phyloP scores from a whole-genome alignment of 2,888 invertebrate genomes.

The Carpatolechia fugitivella region DNA sequence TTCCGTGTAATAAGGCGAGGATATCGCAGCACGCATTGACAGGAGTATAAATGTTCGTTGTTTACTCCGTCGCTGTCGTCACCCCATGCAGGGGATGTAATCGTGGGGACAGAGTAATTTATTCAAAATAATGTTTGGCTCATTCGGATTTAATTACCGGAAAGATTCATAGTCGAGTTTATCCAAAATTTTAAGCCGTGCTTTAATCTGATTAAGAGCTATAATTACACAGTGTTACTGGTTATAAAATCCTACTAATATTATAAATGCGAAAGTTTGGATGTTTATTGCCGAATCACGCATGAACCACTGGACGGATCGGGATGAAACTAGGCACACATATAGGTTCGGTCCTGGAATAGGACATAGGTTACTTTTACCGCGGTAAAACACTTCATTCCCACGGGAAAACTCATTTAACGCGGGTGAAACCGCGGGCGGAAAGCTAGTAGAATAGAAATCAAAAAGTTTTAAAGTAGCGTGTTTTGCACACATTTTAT shows the following conservation, averaged over 20 bases:
- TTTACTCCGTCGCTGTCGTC: not conserved
- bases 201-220: constrained; percentile 29
- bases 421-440: too few relatives aligned
- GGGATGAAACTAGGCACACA: too few relatives aligned
- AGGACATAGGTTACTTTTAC: too few relatives aligned
- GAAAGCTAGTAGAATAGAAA: too few relatives aligned
- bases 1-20: not conserved
- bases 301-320: too few relatives aligned
- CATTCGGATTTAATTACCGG: constrained; percentile 60
- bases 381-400: too few relatives aligned
- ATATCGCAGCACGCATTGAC: constrained; percentile 6
- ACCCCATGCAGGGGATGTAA: constrained; percentile 30
- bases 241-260: too few relatives aligned
- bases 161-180: constrained; percentile 64
- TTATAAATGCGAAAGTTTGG: too few relatives aligned
- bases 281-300: too few relatives aligned
- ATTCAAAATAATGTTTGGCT: constrained; percentile 53
- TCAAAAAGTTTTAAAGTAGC: not conserved
- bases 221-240: constrained; percentile 1
- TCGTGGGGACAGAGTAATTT: constrained; percentile 41
- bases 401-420: too few relatives aligned
- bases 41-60: constrained; percentile 3
- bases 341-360: too few relatives aligned
- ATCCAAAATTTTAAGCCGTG: constrained; percentile 53
- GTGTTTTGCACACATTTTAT: constrained; percentile 2